Base-by-base conservation (phyloP, 2,797 vertebrate genomes). In the Oryzias dopingdopingensis region DNA sequence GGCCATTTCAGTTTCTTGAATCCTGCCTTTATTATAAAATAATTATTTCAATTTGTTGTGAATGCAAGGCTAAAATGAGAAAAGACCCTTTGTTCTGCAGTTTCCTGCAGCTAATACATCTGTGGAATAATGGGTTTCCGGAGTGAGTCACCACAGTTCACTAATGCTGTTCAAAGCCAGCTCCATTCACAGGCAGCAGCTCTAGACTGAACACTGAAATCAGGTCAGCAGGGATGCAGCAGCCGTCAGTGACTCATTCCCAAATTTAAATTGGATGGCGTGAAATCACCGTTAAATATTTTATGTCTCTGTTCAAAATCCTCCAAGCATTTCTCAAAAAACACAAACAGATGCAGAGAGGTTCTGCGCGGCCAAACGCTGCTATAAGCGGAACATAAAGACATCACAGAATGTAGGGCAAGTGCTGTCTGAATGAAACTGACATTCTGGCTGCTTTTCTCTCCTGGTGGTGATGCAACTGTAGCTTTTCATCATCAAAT, bases 121-220 rank as follows among this genome's bases (percentile, higher is more conserved):
- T 41, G 51, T 60, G 8, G n/a, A 37, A 23, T 37, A 37, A 44
- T 15, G 8, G 15, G n/a, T 6, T 26, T 40, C 7, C 14, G 46
- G 32, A 3, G 23, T 58, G 32, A 57, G n/a, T 45, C 48, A 54
- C 32, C 32, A 13, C 32, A 37, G 32, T 37, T 6, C 2, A 52
- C 48, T 29, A 32, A 14, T 18, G 15, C n/a, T 52, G 26, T 13
- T 23, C 20, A 53, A 16, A 26, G 20, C 24, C 32, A 20, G 5
- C n/a, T 42, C 16, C 14, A n/a, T 32, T 44, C 48, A 44, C 5
- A 42, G 18, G 16, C 40, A 49, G 44, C 42, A 17, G 14, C 56
- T n/a, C 24, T 13, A 55, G 47, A 18, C 17, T 15, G 29, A 29
- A 62, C 37, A 37, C 37, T 17, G 22, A 44, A 53, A 49, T 58